These are phyloP conservation scores for Protodeltote pygarga DNA, from an alignment of 2,888 invertebrate genomes.

Conservation along the genomic window DNA sequence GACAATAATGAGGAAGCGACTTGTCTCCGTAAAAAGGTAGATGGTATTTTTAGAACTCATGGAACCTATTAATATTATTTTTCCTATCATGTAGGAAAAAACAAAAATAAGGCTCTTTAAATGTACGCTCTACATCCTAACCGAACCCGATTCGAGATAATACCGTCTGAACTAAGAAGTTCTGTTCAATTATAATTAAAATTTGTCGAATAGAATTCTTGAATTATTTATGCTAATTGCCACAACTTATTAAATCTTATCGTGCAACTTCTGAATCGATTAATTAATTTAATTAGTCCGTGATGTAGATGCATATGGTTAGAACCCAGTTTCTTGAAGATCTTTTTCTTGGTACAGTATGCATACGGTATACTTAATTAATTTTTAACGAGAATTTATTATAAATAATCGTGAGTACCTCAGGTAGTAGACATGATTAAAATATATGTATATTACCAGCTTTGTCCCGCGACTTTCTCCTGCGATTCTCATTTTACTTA, in stretches of 20 bases:
- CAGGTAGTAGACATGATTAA: constrained; percentile 3
- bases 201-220: constrained; percentile 1
- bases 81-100: no score
- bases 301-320: constrained; percentile 15
- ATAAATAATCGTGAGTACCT: constrained; percentile 34
- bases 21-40: constrained; percentile 3
- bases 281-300: constrained; percentile 12
- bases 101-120: no score
- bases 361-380: constrained; percentile 31
- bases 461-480: no score
- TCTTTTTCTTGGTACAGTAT: constrained; percentile 33
- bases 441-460: constrained; percentile 5
- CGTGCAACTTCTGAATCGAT: constrained; percentile 29
- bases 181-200: no score
- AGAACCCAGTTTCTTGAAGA: constrained; percentile 9
- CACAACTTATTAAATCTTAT: no score
- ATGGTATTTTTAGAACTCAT: constrained; percentile 11
- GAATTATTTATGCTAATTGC: constrained; percentile 12
- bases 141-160: no score
- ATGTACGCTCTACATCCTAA: no score
- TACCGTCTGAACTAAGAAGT: no score
- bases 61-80: no score
- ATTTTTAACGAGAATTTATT: constrained; percentile 27
- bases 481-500: no score
- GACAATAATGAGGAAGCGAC: constrained; percentile 17